Evolutionary conservation across 2,113 vertebrate genomes (phyloP).

Genomic region (Sminthopsis crassicaudata): DNA sequence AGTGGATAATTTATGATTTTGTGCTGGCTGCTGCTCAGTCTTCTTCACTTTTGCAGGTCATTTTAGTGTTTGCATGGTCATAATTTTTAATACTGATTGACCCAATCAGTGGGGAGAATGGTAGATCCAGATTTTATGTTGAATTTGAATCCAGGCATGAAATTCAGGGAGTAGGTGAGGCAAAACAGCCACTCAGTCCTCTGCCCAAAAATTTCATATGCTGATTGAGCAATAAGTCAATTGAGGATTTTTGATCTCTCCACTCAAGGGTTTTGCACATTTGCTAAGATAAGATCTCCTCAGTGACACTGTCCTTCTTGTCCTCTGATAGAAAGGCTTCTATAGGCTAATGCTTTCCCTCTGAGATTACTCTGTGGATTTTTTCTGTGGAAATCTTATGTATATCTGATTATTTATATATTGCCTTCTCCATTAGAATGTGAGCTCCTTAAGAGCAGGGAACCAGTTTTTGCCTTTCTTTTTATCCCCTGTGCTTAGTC

Average conservation of each 20-base stretch:
- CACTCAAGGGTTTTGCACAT: neutral
- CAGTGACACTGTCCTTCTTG: neutral
- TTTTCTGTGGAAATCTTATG: neutral
- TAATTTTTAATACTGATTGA: slow-evolving; percentile 78
- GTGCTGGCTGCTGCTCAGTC: slow-evolving; percentile 71
- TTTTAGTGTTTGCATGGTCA: slow-evolving; percentile 35
- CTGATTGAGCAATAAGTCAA: slow-evolving; percentile 64
- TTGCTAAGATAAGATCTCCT: neutral
- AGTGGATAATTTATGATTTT: slow-evolving; percentile 68
- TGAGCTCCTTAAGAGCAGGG: neutral
- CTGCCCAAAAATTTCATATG: neutral
- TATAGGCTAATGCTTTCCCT: neutral
- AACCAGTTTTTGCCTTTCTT: neutral
- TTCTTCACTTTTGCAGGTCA: slow-evolving; percentile 68
- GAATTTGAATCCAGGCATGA: slow-evolving; percentile 58
- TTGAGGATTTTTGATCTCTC: slow-evolving; percentile 30
- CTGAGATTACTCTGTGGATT: neutral
- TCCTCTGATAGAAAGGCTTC: neutral
- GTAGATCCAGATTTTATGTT: slow-evolving; percentile 50
- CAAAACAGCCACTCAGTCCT: slow-evolving; percentile 50
- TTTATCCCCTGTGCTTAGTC: neutral
- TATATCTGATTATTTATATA: neutral
- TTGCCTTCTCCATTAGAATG: neutral
- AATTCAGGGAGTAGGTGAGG: slow-evolving; percentile 68
- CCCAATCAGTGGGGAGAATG: slow-evolving; percentile 73